Base-by-base conservation (phyloP, 2,797 vertebrate species). In the Enteromius fasciolatus region DNA sequence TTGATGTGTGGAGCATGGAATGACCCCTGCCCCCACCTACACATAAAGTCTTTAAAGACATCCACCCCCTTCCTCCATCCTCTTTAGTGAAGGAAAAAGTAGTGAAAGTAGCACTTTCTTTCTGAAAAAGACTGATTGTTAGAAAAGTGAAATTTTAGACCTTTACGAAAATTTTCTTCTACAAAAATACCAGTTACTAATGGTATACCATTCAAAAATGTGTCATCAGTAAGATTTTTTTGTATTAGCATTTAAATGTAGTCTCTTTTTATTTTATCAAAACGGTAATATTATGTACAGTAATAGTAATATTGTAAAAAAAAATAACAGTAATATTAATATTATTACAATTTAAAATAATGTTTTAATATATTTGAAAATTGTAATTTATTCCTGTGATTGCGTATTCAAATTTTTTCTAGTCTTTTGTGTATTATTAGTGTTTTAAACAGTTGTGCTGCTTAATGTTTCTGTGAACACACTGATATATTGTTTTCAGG, bases 41-140 rank as follows among this genome's bases (percentile, higher is more conserved):
- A 84, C 72, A 76, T 41, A 74, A 83, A 50, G 52, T 83, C 59
- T 86, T 82, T 57, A 78, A 72, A 72, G 80, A 44, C 18, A 2
- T 14, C 76, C 66, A 66, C 78, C 57, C 72, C 80, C 72, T 48
- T 66, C 75, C 68, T 41, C 28, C 36, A 33, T 75, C 59, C 77
- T 80, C 80, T 86, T 66, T 77, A 75, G 69, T 41, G 15, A 41
- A 54, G 17, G 76, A 67, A 41, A 28, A 72, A 54, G 39, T 68
- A 89, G 86, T 85, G 86, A 88, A 89, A 86, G 84, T 87, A 81
- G 79, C 57, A 68, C 48, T 82, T 80, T 76, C 33, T 11, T 25
- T 68, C 15, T 68, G 8, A 33, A 54, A 14, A 14, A 31, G 25
- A 73, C 3, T 33, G 25, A 64, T 33, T 48, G 25, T 64, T 33